Percentiles rank a stretch among this genome's conserved stretches.
Conservation (phyloP, 2,797 vertebrate genomes). For the Myiotriccus ornatus region DNA sequence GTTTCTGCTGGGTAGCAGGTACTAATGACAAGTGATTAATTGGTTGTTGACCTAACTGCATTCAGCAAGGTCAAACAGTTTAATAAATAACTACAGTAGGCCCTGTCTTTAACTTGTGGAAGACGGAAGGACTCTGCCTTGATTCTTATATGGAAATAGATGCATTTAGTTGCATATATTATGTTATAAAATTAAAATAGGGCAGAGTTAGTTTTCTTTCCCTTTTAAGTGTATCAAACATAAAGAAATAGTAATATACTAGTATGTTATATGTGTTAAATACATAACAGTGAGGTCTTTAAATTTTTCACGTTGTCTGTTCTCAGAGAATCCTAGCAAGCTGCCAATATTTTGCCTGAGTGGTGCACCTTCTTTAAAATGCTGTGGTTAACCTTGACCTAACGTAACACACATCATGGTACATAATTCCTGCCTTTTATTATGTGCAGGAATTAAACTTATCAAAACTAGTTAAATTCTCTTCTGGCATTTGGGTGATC, state of each 20-base stretch:
- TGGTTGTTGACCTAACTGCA: not conserved
- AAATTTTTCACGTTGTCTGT: not conserved
- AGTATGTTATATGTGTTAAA: not conserved
- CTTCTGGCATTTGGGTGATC: not conserved
- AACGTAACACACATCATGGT: rapidly evolving
- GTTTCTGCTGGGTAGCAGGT: not conserved
- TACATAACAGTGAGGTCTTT: not conserved
- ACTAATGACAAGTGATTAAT: not conserved
- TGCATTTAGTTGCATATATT: not conserved
- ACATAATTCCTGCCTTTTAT: not conserved
- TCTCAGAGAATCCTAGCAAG: not conserved
- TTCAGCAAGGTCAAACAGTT: not conserved
- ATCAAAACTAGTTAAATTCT: not conserved
- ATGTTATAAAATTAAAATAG: not conserved
- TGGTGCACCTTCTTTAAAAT: not conserved
- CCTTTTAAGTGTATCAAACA: not conserved
- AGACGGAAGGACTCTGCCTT: not conserved
- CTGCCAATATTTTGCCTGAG: not conserved
- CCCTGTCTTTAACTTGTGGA: not conserved
- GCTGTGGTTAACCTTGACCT: not conserved
- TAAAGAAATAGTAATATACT: not conserved
- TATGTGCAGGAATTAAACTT: not conserved
- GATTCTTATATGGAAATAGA: not conserved
- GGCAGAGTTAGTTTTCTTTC: not conserved
- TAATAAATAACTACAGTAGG: not conserved